Percentiles rank a stretch among this genome's conserved stretches.
Evolutionary conservation across 2,113 vertebrate species (phyloP).

Genomic region (Phylloscopus whistleri): DNA sequence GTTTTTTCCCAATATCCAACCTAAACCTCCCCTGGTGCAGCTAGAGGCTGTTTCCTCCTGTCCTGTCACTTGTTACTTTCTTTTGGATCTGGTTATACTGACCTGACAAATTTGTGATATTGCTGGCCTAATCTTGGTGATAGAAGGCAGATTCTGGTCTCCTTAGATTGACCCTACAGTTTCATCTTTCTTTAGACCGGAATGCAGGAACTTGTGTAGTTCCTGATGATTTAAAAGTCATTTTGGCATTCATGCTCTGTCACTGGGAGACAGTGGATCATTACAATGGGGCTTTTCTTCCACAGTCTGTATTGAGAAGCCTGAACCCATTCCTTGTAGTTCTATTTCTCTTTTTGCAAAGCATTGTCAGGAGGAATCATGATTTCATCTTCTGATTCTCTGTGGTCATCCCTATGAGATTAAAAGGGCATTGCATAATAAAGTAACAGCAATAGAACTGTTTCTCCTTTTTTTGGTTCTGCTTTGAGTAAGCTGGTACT

Average conservation of each 20-base stretch:
- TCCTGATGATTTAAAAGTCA: background rate
- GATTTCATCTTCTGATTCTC: slow-evolving; percentile 66
- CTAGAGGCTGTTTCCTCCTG: background rate
- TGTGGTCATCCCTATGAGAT: slow-evolving; percentile 45
- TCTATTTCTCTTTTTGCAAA: background rate
- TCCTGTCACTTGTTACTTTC: background rate
- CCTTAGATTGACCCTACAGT: background rate
- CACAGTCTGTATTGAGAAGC: background rate
- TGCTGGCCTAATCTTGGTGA: background rate
- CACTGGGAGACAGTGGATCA: background rate
- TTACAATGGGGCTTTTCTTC: background rate
- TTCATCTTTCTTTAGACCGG: background rate
- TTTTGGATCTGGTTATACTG: background rate
- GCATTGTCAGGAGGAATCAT: slow-evolving; percentile 15
- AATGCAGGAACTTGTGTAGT: background rate
- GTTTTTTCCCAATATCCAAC: background rate
- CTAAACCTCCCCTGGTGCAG: background rate
- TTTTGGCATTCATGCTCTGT: background rate
- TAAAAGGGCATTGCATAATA: slow-evolving; percentile 55
- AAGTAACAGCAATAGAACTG: slow-evolving; percentile 44
- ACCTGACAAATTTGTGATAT: background rate
- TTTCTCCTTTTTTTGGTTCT: slow-evolving; percentile 7
- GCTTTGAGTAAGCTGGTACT: slow-evolving; percentile 68
- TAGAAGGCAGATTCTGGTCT: background rate
- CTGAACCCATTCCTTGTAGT: background rate